Conservation (phyloP, 1,140 invertebrate species). For the Drosophila arizonae region DNA sequence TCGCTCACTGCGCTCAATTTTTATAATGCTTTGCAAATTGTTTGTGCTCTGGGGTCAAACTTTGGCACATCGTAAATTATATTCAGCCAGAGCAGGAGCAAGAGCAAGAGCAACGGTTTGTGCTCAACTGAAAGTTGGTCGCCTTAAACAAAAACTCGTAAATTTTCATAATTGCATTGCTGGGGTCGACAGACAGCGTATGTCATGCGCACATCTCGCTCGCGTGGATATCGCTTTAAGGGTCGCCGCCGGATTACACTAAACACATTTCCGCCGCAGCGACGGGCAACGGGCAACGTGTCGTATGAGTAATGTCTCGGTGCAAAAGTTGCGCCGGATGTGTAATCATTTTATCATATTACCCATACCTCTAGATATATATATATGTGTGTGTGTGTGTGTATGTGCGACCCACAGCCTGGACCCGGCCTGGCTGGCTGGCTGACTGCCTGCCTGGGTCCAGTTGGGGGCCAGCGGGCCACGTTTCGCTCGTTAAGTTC, state of each 20-base stretch:
- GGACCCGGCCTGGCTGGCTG: not conserved
- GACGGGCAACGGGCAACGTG: slow-evolving; percentile 48
- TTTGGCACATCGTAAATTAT: slow-evolving; percentile 72
- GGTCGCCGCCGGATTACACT: slow-evolving; percentile 63
- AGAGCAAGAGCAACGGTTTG: not conserved
- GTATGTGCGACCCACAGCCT: not conserved
- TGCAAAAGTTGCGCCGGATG: slow-evolving; percentile 75
- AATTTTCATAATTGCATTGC: slow-evolving; percentile 78
- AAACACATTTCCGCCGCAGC: slow-evolving; percentile 72
- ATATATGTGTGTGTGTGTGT: no score
- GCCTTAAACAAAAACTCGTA: slow-evolving; percentile 67
- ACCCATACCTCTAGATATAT: slow-evolving; percentile 33
- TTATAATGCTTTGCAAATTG: slow-evolving; percentile 38
- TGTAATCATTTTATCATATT: slow-evolving; percentile 81
- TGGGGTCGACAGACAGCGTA: slow-evolving; percentile 15
- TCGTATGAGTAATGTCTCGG: slow-evolving; percentile 80
- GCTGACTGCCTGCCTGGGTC: not conserved
- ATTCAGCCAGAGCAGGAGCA: slow-evolving; percentile 33
- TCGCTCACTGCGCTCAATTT: slow-evolving; percentile 29
- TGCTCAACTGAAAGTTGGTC: slow-evolving; percentile 33
- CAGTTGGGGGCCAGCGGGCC: slow-evolving; percentile 33
- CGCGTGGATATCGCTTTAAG: slow-evolving; percentile 40
- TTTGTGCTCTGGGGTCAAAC: slow-evolving; percentile 49
- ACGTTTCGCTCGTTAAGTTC: slow-evolving; percentile 70
- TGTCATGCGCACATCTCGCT: slow-evolving; percentile 35